Percentiles rank a stretch among this genome's conserved stretches.
These are phyloP conservation scores for Stigmatopora argus DNA, from an alignment of 2,113 vertebrate genomes.

Conservation along the genomic window DNA sequence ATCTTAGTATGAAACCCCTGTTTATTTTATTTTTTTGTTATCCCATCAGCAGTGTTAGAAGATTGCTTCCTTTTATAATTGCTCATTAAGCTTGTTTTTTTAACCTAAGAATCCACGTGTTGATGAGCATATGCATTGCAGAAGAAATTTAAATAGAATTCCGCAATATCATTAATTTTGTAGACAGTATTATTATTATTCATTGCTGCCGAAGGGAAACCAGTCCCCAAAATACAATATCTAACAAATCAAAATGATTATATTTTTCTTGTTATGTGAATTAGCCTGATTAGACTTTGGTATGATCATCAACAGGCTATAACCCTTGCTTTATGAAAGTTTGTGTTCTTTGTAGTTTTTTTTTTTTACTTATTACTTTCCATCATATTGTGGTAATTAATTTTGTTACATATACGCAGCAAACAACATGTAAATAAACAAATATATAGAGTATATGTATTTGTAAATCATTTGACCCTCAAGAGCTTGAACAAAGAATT, in stretches of 20 bases:
- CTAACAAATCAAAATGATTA: constrained; percentile 37
- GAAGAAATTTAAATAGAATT: constrained; percentile 33
- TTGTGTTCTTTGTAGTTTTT: constrained; percentile 23
- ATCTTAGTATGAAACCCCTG: constrained; percentile 61
- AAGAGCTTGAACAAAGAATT: constrained; percentile 54
- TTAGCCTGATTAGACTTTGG: constrained; percentile 41
- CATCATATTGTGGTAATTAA: constrained; percentile 56
- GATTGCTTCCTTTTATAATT: constrained; percentile 25
- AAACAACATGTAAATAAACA: constrained; percentile 76
- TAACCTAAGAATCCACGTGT: constrained; percentile 41
- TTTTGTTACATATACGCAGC: constrained; percentile 67
- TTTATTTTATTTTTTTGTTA: constrained; percentile 42
- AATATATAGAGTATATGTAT: constrained; percentile 78
- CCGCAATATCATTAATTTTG: constrained; percentile 41
- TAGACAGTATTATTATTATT: constrained; percentile 39
- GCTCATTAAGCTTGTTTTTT: constrained; percentile 23
- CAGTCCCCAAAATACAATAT: constrained; percentile 44
- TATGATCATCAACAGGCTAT: constrained; percentile 49
- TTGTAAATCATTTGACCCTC: constrained; percentile 72
- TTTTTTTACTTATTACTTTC: constrained; percentile 40
- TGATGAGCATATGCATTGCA: constrained; percentile 34
- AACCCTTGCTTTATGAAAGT: constrained; percentile 33
- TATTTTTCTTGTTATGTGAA: constrained; percentile 29
- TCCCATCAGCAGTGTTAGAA: constrained; percentile 28
- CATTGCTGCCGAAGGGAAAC: constrained; percentile 39